These are phyloP conservation scores for Saturnia pavonia DNA, from an alignment of 2,888 invertebrate genomes.

Conservation along the genomic window DNA sequence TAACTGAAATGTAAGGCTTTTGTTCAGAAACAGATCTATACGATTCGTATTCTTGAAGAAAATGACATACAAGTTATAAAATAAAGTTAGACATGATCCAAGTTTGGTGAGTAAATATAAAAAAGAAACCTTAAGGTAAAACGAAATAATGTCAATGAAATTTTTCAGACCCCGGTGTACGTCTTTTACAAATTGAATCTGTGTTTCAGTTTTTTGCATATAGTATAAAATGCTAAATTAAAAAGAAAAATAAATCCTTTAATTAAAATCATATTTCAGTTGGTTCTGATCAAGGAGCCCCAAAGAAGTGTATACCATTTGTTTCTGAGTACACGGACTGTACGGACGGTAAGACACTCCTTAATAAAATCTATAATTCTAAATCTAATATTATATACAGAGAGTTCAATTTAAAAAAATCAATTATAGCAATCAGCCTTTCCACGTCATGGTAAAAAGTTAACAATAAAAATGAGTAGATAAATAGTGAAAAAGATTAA, in stretches of 20 bases:
- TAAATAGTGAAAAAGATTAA: no score
- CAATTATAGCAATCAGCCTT: no score
- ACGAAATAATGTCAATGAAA: neutral
- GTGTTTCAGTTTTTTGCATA: neutral
- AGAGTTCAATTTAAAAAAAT: neutral
- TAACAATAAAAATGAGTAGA: no score
- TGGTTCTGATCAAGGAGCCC: slow-evolving; percentile 30
- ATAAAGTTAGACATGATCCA: neutral
- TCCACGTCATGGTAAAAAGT: no score
- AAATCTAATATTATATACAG: no score
- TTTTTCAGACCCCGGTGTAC: no score
- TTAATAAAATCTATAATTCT: neutral
- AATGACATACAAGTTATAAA: neutral
- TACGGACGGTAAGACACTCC: slow-evolving; percentile 53
- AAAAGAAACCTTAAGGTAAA: neutral
- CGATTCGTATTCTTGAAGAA: no score
- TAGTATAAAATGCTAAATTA: neutral
- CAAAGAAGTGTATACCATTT: slow-evolving; percentile 56
- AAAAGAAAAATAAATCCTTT: neutral
- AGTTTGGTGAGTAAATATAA: neutral
- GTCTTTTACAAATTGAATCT: no score
- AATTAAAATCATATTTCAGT: slow-evolving; percentile 51
- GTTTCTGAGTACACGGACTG: slow-evolving; percentile 67
- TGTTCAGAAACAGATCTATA: no score
- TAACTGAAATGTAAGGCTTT: neutral